Percentiles rank a stretch among this genome's conserved stretches.
phyloP scores from a whole-genome alignment of 1,140 invertebrate species.

The Ganaspis sp. region DNA sequence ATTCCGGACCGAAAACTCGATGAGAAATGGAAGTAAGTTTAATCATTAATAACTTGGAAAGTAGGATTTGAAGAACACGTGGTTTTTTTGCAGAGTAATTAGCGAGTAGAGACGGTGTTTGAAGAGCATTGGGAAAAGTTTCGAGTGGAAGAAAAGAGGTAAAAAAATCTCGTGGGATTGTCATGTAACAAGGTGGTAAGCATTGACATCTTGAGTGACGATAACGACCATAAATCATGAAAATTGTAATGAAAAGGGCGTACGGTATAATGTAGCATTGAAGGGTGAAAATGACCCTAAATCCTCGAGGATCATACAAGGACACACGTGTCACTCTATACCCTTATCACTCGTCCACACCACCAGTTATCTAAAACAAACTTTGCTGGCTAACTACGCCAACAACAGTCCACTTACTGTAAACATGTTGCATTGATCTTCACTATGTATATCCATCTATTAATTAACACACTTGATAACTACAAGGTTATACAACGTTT shows the following conservation, averaged over 20 bases:
- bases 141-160: no score
- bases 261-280: constrained; percentile 14
- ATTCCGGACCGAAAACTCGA: no score
- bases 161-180: background rate
- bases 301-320: constrained; percentile 5
- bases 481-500: background rate
- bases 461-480: background rate
- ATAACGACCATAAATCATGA: constrained; percentile 13
- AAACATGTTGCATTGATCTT: background rate
- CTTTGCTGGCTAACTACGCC: background rate
- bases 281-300: constrained; percentile 26
- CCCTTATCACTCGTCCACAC: constrained; percentile 10
- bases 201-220: constrained; percentile 8
- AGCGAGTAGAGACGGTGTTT: no score
- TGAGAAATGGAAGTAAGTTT: no score
- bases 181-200: constrained; percentile 3
- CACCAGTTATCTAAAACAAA: constrained; percentile 24
- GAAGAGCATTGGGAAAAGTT: no score
- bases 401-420: background rate
- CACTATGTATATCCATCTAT: background rate
- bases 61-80: no score
- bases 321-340: constrained; percentile 16
- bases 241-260: constrained; percentile 1
- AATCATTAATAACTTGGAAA: no score
- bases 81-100: no score